A percentile compares a stretch with the other conserved stretches of the same genome.
Conservation (phyloP, 2,113 vertebrate genomes). For the Pandion haliaetus region DNA sequence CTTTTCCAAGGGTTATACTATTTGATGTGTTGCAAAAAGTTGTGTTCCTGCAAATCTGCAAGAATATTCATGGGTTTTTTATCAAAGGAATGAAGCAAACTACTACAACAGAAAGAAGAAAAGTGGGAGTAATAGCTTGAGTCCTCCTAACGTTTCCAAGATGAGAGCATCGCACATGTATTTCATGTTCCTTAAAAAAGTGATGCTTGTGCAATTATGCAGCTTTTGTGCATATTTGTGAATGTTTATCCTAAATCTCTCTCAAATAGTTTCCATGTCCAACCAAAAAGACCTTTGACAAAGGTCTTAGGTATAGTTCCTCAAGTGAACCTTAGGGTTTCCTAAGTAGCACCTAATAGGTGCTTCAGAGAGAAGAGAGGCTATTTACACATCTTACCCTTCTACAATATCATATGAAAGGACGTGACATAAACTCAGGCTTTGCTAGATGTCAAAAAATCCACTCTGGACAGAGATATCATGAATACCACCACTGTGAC, state of each 20-base stretch:
- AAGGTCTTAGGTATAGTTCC: background rate
- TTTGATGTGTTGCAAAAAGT: background rate
- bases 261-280: background rate
- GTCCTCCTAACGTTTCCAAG: accelerated
- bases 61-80: background rate
- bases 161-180: background rate
- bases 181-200: background rate
- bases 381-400: background rate
- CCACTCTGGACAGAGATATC: background rate
- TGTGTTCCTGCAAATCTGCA: background rate
- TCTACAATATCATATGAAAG: background rate
- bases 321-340: background rate
- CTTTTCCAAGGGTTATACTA: background rate
- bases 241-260: background rate
- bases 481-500: background rate
- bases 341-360: background rate
- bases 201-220: background rate
- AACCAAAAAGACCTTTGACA: background rate
- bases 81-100: background rate
- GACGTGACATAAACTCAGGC: background rate
- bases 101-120: background rate
- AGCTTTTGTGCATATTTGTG: background rate
- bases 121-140: background rate
- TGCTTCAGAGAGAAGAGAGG: background rate
- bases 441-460: background rate